phyloP scores from a whole-genome alignment of 2,113 vertebrate genomes.

The Scomber japonicus region DNA sequence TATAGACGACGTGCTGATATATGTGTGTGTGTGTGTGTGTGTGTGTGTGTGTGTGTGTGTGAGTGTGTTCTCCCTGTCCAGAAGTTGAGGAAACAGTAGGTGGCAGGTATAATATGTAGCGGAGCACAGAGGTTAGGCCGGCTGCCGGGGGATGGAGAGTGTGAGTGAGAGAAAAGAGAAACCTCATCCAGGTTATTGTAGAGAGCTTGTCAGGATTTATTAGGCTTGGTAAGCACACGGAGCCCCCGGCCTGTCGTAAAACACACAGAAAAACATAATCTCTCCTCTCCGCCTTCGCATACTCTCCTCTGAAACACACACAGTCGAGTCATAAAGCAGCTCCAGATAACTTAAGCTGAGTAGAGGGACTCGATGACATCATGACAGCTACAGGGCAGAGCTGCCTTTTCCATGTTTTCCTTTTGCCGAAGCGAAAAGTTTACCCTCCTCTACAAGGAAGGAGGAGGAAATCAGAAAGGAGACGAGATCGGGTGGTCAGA shows the following conservation, averaged over 20 bases:
- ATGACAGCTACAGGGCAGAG: constrained; percentile 71
- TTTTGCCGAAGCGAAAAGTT: constrained; percentile 54
- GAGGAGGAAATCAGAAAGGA: background rate
- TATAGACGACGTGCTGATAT: background rate
- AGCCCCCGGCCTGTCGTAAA: constrained; percentile 60
- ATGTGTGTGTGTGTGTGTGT: constrained; percentile 8
- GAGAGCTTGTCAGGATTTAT: constrained; percentile 76
- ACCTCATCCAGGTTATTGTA: constrained; percentile 71
- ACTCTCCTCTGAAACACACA: constrained; percentile 9
- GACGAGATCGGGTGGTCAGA: too few species aligned
- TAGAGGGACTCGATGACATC: constrained; percentile 70
- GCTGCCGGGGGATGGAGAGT: constrained; percentile 38
- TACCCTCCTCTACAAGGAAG: constrained; percentile 31
- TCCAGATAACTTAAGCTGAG: constrained; percentile 71
- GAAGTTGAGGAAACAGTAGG: constrained; percentile 67
- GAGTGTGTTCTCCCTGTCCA: constrained; percentile 38
- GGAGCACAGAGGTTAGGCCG: constrained; percentile 51
- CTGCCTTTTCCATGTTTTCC: constrained; percentile 68
- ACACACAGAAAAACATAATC: constrained; percentile 43
- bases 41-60: constrained; percentile 44
- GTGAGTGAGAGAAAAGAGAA: constrained; percentile 69
- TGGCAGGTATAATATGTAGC: constrained; percentile 69
- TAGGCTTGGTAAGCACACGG: constrained; percentile 56
- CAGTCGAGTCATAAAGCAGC: constrained; percentile 64
- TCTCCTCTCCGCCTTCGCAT: background rate